Evolutionary conservation across 1,140 invertebrate genomes (phyloP), one percentile per base, ranked within the genome.

Genomic region (Adelges cooleyi): DNA sequence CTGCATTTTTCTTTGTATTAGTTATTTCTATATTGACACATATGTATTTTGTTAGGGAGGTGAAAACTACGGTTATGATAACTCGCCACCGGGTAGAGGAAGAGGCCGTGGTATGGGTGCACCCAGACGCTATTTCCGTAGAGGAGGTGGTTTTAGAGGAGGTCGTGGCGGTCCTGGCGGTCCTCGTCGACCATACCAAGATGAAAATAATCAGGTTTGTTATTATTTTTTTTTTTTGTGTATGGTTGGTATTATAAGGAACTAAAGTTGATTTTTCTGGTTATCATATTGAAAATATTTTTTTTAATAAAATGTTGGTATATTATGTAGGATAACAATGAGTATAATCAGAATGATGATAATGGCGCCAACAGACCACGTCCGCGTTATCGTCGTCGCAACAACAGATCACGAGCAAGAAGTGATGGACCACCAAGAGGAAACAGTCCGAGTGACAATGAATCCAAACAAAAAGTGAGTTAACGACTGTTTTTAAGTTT

Each of bases 51-150:
- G 22, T 48, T 29, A 56, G 40, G 52, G 52, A 9, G 53, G 66
- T 29, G 44, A 54, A 27, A 67, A 67, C 44, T 67, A 67, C 46
- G 48, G 53, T n/a, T 54, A 67, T 54, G 66, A 67, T 36, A 54
- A 53, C 23, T 67, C 52, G 11, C 66, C 66, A 49, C 66, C 66
- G 11, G 54, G 66, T 23, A 67, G 66, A 67, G 40, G 52, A 15
- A 67, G 66, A 56, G 66, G 54, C 36, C 42, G 54, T 33, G 66
- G 54, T 13, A 66, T 54, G 50, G 65, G 65, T 53, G 65, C 50
- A 18, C 52, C 33, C 17, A 49, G 52, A 3, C 52, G 52, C 22
- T 62, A 46, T 36, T 62, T 48, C 11, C 42, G 56, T 29, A 23
- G 56, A 9, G 56, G 56, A 18, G 44, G 56, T 29, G 23, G 38